These are phyloP conservation scores for Leuciscus waleckii DNA, from an alignment of 2,797 vertebrate species.

Conservation along the genomic window DNA sequence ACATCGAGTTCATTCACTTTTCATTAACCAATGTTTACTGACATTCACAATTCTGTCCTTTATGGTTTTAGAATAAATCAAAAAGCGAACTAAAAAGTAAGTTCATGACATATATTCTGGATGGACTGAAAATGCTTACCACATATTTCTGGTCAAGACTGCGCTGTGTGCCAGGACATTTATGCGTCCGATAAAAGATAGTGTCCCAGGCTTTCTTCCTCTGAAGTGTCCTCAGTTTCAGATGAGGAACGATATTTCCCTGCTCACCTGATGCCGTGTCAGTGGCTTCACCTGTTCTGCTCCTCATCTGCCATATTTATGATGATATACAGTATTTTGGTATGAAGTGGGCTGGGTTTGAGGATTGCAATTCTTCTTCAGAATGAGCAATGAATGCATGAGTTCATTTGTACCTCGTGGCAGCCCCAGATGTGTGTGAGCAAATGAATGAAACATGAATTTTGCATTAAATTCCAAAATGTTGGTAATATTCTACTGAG, in stretches of 20 bases:
- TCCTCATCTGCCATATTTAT: neutral
- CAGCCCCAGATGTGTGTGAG: neutral
- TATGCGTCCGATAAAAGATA: neutral
- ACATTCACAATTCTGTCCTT: neutral
- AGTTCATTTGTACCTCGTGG: slow-evolving; percentile 21
- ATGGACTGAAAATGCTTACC: slow-evolving; percentile 6
- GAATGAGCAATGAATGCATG: slow-evolving; percentile 13
- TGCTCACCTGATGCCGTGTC: slow-evolving; percentile 3
- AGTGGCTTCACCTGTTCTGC: slow-evolving; percentile 1
- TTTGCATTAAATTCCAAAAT: neutral
- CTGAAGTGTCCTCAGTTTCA: neutral
- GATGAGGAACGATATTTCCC: neutral
- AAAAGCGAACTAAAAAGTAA: neutral
- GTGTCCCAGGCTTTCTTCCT: neutral
- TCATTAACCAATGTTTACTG: slow-evolving; percentile 50
- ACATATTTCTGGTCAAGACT: neutral
- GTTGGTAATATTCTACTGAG: neutral
- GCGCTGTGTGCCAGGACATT: neutral
- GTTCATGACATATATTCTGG: neutral
- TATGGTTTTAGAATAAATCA: neutral
- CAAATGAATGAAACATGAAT: neutral
- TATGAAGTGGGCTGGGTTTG: slow-evolving; percentile 20
- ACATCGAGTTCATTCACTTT: slow-evolving; percentile 7
- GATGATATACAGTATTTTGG: neutral
- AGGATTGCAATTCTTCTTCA: neutral